phyloP scores from a whole-genome alignment of 2,113 vertebrate species.

The Nannobrachium achirus region DNA sequence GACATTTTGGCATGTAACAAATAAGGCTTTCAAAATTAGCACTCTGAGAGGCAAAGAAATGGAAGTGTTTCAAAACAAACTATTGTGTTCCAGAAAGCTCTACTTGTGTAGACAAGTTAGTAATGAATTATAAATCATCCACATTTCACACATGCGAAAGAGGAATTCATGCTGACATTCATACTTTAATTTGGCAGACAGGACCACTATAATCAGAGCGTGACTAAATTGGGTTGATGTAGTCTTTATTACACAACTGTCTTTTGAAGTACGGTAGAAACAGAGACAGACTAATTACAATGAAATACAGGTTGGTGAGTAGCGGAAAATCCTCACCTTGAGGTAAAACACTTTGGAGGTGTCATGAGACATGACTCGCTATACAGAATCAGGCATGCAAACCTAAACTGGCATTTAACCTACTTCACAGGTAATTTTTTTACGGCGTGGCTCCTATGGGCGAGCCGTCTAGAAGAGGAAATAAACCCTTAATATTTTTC shows the following conservation, averaged over 20 bases:
- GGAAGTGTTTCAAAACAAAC: constrained; percentile 26
- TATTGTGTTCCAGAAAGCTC: constrained; percentile 38
- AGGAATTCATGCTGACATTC: constrained; percentile 49
- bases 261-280: constrained; percentile 63
- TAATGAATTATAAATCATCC: constrained; percentile 49
- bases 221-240: constrained; percentile 33
- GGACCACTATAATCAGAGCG: constrained; percentile 61
- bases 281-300: constrained; percentile 70
- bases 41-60: constrained; percentile 27
- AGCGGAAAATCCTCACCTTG: constrained; percentile 68
- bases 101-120: constrained; percentile 51
- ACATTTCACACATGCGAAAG: constrained; percentile 31
- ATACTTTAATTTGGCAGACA: constrained; percentile 60
- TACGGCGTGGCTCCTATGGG: too few species aligned
- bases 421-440: too few species aligned
- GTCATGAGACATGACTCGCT: constrained; percentile 49
- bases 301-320: constrained; percentile 59
- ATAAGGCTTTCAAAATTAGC: too few species aligned
- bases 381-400: constrained; percentile 17
- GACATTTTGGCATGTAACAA: too few species aligned
- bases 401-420: constrained; percentile 43
- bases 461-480: too few species aligned
- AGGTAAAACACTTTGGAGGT: constrained; percentile 40
- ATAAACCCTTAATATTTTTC: too few species aligned
- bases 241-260: constrained; percentile 33